Base-by-base conservation (phyloP, 2,797 vertebrate species). In the Falco columbarius region DNA sequence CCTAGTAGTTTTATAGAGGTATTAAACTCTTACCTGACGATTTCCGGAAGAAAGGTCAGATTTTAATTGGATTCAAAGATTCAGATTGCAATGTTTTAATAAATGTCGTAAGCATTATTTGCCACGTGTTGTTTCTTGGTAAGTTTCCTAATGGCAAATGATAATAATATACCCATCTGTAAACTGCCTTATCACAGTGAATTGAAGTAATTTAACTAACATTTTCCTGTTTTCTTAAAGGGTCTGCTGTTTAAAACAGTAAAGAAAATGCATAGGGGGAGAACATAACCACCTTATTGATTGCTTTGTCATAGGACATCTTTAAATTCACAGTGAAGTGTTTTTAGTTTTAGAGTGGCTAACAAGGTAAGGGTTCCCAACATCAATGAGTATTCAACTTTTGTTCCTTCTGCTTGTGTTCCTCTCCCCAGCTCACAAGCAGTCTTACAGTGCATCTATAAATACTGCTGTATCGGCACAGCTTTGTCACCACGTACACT, bases 111-210 rank as follows among this genome's bases (percentile, higher is more conserved):
- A 79, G 16, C 36, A 62, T 17, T n/a, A n/a, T 26, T 77, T 30
- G 2, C 22, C 1, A 0, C 11, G 0, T 9, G 18, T 19, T 61
- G 14, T 44, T 72, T 72, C 38, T 32, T 86, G 42, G 9, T 19
- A 38, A 40, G 22, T 47, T 72, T 79, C 10, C 18, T 51, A 14
- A 12, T 27, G 55, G 26, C 12, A 42, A 16, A 36, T 51, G 3
- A 47, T 51, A 46, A 12, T 49, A 8, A 17, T 3, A 15, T 26
- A 7, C 6, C 15, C 10, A 38, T 72, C 16, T 14, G 1, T 52
- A 47, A 86, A 51, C 7, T 84, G 34, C 16, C 11, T 12, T 29
- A 32, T 34, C 47, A 42, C 9, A 27, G 18, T 3, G 38, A 63
- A 26, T 44, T 90, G 12, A 46, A 59, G 51, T n/a, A 70, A 46